A percentile compares a stretch with the other conserved stretches of the same genome.
These are phyloP conservation scores for Spatula clypeata DNA, from an alignment of 2,797 vertebrate species.

Conservation along the genomic window DNA sequence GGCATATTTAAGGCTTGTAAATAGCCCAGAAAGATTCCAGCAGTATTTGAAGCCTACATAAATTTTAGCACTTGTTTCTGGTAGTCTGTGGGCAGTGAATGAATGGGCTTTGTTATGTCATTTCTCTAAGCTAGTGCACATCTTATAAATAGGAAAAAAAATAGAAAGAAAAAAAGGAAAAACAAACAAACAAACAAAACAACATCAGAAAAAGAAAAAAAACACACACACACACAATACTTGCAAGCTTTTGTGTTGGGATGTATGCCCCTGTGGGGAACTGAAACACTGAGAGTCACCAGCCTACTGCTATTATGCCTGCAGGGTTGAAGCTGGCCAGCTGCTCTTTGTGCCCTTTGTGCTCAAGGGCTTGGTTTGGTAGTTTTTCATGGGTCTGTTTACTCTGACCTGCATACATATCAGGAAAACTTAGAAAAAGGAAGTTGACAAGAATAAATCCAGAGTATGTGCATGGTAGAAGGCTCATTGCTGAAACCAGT, in stretches of 20 bases:
- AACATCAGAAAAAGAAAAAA: no score
- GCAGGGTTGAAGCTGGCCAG: conserved; percentile 19
- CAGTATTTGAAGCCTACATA: neutral
- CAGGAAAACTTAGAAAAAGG: conserved; percentile 5
- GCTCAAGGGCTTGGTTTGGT: conserved; percentile 3
- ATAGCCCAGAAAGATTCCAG: neutral
- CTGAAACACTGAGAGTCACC: neutral
- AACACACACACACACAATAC: neutral
- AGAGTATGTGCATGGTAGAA: neutral
- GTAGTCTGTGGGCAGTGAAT: neutral
- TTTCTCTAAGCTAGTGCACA: neutral
- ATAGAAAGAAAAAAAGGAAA: no score
- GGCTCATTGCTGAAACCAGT: neutral
- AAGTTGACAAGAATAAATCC: neutral
- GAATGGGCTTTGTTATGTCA: neutral
- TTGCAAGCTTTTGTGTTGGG: conserved; percentile 38
- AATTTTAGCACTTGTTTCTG: neutral
- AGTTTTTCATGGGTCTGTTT: conserved; percentile 28
- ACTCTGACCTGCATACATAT: conserved; percentile 23
- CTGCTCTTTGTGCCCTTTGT: conserved; percentile 59
- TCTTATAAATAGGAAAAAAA: neutral
- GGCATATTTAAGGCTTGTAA: neutral
- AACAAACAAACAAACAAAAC: no score
- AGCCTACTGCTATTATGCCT: conserved; percentile 15
- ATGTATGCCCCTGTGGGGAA: conserved; percentile 29